Percentiles rank a stretch among this genome's conserved stretches.
Conservation (phyloP, 2,113 vertebrate species). For the Lichenostomus cassidix region DNA sequence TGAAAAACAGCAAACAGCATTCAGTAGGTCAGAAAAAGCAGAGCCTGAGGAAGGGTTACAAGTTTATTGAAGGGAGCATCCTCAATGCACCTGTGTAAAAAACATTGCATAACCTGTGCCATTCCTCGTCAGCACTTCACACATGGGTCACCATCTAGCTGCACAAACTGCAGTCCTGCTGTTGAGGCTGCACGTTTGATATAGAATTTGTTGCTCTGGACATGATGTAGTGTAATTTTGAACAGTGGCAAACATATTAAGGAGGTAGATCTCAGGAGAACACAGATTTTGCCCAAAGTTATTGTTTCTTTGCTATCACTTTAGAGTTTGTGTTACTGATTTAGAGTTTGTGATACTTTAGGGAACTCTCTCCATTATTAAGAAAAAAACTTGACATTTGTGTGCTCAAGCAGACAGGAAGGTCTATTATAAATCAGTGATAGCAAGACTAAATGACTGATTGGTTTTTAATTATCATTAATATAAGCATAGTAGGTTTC, state of each 20-base stretch:
- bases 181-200: neutral
- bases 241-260: neutral
- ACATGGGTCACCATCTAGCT: accelerated
- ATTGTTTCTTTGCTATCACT: neutral
- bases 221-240: neutral
- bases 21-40: neutral
- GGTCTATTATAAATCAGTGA: neutral
- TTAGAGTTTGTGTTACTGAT: neutral
- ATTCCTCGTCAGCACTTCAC: neutral
- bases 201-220: neutral
- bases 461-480: neutral
- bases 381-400: neutral
- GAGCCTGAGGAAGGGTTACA: neutral
- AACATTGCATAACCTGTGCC: neutral
- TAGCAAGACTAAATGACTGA: neutral
- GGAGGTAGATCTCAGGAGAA: neutral
- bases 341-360: neutral
- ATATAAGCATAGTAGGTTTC: neutral
- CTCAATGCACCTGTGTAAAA: accelerated
- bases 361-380: neutral
- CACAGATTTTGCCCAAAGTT: neutral
- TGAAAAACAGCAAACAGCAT: neutral
- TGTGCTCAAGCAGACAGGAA: neutral
- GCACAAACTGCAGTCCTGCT: neutral
- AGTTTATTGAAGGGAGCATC: neutral